Percentiles rank a stretch among this genome's conserved stretches.
phyloP scores from a whole-genome alignment of 2,888 invertebrate species.

The Homarus gammarus region DNA sequence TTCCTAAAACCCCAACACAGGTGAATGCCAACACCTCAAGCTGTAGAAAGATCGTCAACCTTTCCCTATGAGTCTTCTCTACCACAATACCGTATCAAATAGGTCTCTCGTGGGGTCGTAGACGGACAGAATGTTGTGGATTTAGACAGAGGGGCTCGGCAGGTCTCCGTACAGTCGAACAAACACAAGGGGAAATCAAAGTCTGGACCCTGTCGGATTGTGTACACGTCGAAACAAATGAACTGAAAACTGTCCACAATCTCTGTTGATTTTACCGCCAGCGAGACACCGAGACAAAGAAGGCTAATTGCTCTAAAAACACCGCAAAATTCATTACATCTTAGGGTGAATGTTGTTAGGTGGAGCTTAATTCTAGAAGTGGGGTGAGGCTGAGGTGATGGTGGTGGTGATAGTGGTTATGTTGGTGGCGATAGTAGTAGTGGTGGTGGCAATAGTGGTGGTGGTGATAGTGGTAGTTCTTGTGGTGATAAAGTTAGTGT shows the following conservation, averaged over 20 bases:
- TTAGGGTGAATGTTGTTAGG: conserved; percentile 52
- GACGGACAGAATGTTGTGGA: neutral
- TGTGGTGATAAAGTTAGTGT: neutral
- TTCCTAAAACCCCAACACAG: too few relatives aligned
- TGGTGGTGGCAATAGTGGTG: neutral
- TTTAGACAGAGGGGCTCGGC: neutral
- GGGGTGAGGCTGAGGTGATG: neutral
- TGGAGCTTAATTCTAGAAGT: conserved; percentile 8
- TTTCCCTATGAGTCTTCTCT: neutral
- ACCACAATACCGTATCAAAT: neutral
- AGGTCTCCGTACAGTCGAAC: conserved; percentile 29
- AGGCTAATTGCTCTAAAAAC: conserved; percentile 75
- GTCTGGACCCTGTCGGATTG: conserved; percentile 47
- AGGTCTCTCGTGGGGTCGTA: neutral
- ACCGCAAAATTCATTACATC: conserved; percentile 69
- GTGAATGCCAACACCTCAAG: too few relatives aligned
- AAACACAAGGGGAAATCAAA: conserved; percentile 58
- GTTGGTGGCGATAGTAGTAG: neutral
- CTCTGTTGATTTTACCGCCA: conserved; percentile 70
- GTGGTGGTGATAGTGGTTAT: neutral
- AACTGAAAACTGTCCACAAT: conserved; percentile 74
- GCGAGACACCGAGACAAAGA: conserved; percentile 72
- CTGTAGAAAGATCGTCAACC: too few relatives aligned
- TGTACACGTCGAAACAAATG: conserved; percentile 65
- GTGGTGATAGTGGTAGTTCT: neutral